Evolutionary conservation across 1,140 invertebrate genomes (phyloP), one percentile per base, ranked within the genome.

Genomic region (Aphidius gifuensis): DNA sequence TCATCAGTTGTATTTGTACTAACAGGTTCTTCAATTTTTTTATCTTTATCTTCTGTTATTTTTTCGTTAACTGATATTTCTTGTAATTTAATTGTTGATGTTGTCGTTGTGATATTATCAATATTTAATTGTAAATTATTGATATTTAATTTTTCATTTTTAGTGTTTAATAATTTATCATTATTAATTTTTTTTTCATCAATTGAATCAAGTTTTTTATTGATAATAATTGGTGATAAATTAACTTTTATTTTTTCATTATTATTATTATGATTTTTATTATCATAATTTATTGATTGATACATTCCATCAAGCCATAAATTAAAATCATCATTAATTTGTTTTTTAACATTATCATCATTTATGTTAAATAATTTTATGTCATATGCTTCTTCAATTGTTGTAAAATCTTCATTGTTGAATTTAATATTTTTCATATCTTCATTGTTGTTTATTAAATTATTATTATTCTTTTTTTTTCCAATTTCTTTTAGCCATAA

Each of bases 401-500:
- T 1, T 32, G 39, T 46, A 5, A 42, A 45, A 61, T 67, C 60
- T 58, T 64, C 56, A 49, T 16, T 49, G 11, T 43, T 59, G 44
- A 59, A 32, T 62, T 69, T 47, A 42, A 16, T 16, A 16, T 16
- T 39, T 44, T 57, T 54, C 4, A 21, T 43, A 38, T 48, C 9
- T 16, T 58, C 60, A 47, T 62, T 23, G 32, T 23, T 9, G 9
- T 60, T 42, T 51, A 11, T 40, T 11, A 38, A 9, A 44, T 39
- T 16, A 5, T 43, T 55, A n/a, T 9, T 47, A 40, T 5, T 47
- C 53, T 58, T 59, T 9, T 51, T 64, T 23, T 71, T 75, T 8
- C 68, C 70, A 3, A 66, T 69, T 46, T 76, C 69, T 57, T 75
- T 66, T 1, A 78, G 60, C 76, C 77, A 78, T 2, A 56, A 46